Conservation (phyloP, 2,113 vertebrate genomes). For the Alectura lathami region DNA sequence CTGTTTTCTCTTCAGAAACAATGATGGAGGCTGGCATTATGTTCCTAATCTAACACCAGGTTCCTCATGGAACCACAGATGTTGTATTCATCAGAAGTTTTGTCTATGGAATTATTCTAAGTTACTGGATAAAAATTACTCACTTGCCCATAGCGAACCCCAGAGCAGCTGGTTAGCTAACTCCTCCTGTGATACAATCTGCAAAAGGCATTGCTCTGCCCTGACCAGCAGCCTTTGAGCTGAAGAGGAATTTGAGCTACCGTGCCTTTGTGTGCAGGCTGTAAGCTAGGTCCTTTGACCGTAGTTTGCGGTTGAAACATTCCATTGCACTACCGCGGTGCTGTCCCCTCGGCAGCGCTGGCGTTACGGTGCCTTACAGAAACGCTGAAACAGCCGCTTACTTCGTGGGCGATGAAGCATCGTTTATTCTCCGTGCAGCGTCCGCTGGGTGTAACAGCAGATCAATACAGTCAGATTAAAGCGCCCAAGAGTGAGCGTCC, state of each 20-base stretch:
- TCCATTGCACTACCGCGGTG: rapidly evolving
- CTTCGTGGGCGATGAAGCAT: not conserved
- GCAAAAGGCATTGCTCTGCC: rapidly evolving
- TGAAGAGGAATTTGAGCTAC: too few relatives aligned
- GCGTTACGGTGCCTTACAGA: not conserved
- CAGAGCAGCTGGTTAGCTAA: too few relatives aligned
- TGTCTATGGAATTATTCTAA: not conserved
- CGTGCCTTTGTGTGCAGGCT: not conserved
- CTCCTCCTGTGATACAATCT: too few relatives aligned
- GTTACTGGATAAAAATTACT: rapidly evolving
- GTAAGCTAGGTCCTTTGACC: not conserved
- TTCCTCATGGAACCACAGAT: not conserved
- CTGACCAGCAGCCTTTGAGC: rapidly evolving
- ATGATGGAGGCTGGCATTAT: not conserved
- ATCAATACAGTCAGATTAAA: not conserved
- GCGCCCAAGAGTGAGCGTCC: not conserved
- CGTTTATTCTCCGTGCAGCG: not conserved
- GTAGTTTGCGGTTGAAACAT: too few relatives aligned
- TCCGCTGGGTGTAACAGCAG: not conserved
- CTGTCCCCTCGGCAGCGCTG: rapidly evolving
- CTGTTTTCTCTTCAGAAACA: rapidly evolving
- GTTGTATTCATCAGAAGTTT: rapidly evolving
- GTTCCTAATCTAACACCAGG: rapidly evolving
- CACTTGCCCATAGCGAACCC: rapidly evolving
- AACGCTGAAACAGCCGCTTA: not conserved